Evolutionary conservation across 2,888 invertebrate genomes (phyloP), one percentile per base, ranked within the genome.

Genomic region (Apamea monoglypha): DNA sequence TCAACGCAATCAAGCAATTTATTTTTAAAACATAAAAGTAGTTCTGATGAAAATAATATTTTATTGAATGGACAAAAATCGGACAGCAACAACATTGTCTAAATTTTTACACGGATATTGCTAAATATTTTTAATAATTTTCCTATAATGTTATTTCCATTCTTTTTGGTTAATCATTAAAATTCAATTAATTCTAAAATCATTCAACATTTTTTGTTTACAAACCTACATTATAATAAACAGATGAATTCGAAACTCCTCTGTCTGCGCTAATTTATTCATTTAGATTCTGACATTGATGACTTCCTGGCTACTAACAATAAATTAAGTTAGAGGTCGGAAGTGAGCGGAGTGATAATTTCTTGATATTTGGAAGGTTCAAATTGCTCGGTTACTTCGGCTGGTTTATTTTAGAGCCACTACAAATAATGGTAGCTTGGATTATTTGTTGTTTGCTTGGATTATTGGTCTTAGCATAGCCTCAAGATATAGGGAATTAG

Each of bases 221-320:
- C 77, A 72, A 64, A 82, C 85, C 0, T 4, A 63, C 83, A n/a
- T 18, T 36, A 67, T n/a, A 36, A 47, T 36, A 47, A 59, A 64
- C 67, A 59, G 29, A 72, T 44, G 36, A 73, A 40, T 53, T 71
- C 68, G 53, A 40, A 75, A 61, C 50, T 61, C 25, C 36, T 59
- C 75, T 40, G 81, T 67, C n/a, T n/a, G 32, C 64, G 10, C 53
- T 76, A 70, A 88, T 88, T 84, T 83, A 88, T 82, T 88, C 86
- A 88, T 88, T 89, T 86, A 74, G 77, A 89, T 89, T 79, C 71
- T 78, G 87, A 88, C 89, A 83, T 83, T 89, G 88, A 89, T 78
- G 87, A 68, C 81, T 84, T 86, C 74, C 81, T 76, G 50, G 59
- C 70, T 80, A 44, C 63, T 53, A 78, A 85, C 85, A 81, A 78